These are phyloP conservation scores for Loris lydekkerianus DNA, from an alignment of 2,797 vertebrate genomes.

Conservation along the genomic window DNA sequence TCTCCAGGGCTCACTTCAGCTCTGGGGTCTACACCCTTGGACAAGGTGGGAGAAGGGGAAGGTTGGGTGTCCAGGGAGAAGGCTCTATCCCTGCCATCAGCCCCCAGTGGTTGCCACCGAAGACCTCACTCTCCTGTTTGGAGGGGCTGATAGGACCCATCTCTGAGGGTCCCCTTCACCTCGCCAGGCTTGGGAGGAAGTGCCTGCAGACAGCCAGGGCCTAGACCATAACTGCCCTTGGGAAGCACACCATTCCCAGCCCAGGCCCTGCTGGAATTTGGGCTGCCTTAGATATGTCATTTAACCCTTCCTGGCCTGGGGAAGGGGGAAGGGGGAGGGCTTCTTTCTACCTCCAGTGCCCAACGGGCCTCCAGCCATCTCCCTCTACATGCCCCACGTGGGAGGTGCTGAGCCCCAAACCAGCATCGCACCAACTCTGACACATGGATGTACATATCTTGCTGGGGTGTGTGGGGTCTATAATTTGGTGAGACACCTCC, in stretches of 20 bases:
- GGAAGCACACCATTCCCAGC: neutral
- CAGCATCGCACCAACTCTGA: neutral
- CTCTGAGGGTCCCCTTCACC: neutral
- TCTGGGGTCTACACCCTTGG: conserved; percentile 5
- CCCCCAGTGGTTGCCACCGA: conserved; percentile 19
- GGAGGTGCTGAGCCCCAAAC: conserved; percentile 54
- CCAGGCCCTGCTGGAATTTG: neutral
- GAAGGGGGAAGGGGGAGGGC: neutral
- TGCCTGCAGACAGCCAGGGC: conserved; percentile 64
- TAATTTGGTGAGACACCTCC: neutral
- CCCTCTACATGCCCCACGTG: neutral
- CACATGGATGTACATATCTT: neutral
- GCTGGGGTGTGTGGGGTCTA: rapidly evolving
- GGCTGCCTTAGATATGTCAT: conserved; percentile 67
- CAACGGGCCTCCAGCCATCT: neutral
- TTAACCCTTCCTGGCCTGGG: conserved; percentile 19
- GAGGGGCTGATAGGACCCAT: conserved; percentile 39
- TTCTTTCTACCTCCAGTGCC: conserved; percentile 64
- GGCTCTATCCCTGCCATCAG: neutral
- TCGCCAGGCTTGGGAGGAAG: conserved; percentile 37
- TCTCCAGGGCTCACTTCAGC: neutral
- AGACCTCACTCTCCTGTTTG: conserved; percentile 59
- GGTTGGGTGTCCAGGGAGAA: conserved; percentile 66
- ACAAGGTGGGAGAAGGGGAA: conserved; percentile 69
- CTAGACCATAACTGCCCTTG: neutral